Conservation (phyloP, 2,113 vertebrate genomes). For the Cyprinodon variegatus region DNA sequence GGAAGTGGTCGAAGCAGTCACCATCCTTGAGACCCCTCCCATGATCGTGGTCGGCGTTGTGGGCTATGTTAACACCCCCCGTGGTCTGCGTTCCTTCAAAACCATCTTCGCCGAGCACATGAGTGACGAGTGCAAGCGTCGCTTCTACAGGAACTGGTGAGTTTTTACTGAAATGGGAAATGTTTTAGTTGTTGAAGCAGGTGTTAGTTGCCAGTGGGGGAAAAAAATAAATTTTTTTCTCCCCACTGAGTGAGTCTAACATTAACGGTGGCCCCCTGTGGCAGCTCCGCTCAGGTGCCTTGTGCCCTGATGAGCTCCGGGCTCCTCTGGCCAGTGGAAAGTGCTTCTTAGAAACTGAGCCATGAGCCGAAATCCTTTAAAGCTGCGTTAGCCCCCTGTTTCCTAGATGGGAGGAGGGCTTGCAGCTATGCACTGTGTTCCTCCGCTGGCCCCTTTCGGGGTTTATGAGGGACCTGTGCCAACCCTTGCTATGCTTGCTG, state of each 20-base stretch:
- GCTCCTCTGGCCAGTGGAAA: constrained; percentile 97
- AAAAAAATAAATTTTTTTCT: constrained; percentile 22
- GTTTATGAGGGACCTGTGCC: constrained; percentile 80
- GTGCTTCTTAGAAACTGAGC: constrained; percentile 89
- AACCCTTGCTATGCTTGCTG: constrained; percentile 68
- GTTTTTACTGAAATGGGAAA: neutral
- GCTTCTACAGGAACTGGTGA: constrained; percentile 99
- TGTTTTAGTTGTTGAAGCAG: constrained; percentile 19
- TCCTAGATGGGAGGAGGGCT: constrained; percentile 6
- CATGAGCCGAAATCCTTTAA: constrained; percentile 84
- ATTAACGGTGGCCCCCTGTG: constrained; percentile 61
- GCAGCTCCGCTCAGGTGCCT: constrained; percentile 94
- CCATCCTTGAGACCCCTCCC: constrained; percentile 93
- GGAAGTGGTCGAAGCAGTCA: constrained; percentile 96
- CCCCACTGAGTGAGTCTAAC: constrained; percentile 68
- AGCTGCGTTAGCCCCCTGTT: constrained; percentile 41
- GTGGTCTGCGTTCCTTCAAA: constrained; percentile 94
- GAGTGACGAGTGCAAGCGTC: constrained; percentile 97
- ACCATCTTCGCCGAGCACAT: constrained; percentile 96
- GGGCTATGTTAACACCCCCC: constrained; percentile 92
- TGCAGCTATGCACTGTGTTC: constrained; percentile 74
- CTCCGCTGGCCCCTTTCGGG: constrained; percentile 73
- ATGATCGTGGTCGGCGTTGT: constrained; percentile 95
- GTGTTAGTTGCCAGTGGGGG: constrained; percentile 58
- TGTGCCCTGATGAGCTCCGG: constrained; percentile 92